Evolutionary conservation across 2,797 vertebrate species (phyloP).

Genomic region (Malacoctenus gilli): DNA sequence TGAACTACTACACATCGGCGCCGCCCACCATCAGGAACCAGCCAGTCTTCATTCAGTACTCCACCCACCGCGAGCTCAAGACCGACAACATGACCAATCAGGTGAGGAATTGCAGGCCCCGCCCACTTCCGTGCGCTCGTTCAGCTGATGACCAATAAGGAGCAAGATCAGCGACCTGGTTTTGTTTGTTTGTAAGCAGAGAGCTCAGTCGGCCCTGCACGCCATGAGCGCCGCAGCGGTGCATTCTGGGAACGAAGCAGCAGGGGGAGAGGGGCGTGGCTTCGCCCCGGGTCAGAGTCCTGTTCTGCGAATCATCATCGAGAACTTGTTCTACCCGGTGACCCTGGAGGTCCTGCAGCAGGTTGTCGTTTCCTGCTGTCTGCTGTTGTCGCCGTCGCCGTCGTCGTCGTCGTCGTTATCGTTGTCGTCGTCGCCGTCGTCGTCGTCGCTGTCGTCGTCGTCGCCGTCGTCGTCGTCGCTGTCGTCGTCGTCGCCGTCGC

Average conservation of each 20-base stretch:
- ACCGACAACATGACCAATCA: constrained; percentile 81
- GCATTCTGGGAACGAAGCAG: constrained; percentile 88
- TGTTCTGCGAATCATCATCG: constrained; percentile 92
- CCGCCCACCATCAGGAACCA: constrained; percentile 84
- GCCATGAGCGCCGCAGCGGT: too few species aligned
- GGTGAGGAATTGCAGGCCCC: constrained; percentile 17
- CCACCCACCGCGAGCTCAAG: constrained; percentile 89
- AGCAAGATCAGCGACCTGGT: not conserved
- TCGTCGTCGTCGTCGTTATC: not conserved
- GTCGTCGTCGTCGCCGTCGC: too few species aligned
- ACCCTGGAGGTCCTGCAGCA: constrained; percentile 94
- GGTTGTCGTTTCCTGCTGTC: too few species aligned
- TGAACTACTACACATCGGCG: constrained; percentile 86
- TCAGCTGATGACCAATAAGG: too few species aligned
- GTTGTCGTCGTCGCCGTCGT: not conserved
- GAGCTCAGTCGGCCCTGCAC: constrained; percentile 89
- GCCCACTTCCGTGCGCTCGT: not conserved
- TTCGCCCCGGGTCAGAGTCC: constrained; percentile 84
- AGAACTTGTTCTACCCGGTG: constrained; percentile 95
- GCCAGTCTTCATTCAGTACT: constrained; percentile 91
- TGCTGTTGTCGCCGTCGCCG: not conserved
- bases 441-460: too few species aligned
- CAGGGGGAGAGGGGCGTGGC: constrained; percentile 83
- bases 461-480: not conserved
- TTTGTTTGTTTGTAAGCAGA: constrained; percentile 69